Conservation (phyloP, 1,140 invertebrate genomes). For the Ceratosolen fusciceps region DNA sequence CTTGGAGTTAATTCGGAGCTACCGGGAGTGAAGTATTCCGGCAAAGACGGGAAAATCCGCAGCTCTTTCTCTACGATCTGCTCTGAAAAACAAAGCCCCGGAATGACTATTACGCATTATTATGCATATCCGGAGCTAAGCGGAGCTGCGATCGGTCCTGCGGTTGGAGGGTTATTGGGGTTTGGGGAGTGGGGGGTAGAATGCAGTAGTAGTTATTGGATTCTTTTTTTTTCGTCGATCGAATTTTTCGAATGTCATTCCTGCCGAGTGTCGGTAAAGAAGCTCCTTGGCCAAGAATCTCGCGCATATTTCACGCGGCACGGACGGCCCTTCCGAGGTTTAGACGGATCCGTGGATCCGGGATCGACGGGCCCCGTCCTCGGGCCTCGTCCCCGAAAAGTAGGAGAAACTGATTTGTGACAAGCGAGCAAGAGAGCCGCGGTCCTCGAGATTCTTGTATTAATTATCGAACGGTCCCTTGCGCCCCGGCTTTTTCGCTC, state of each 20-base stretch:
- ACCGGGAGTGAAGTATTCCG: background rate
- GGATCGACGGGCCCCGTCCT: no score
- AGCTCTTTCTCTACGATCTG: background rate
- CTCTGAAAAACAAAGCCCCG: background rate
- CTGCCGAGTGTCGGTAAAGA: background rate
- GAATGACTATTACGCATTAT: slow-evolving; percentile 46
- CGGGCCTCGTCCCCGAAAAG: no score
- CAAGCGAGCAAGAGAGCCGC: background rate
- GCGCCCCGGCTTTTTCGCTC: background rate
- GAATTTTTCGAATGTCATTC: slow-evolving; percentile 42
- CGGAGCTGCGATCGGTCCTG: no score
- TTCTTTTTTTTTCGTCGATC: slow-evolving; percentile 61
- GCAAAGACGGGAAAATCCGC: background rate
- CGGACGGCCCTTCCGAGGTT: background rate
- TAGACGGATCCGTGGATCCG: background rate
- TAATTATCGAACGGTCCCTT: background rate
- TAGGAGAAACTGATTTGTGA: background rate
- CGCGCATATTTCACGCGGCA: slow-evolving; percentile 7
- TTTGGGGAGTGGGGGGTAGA: no score
- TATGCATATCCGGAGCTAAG: slow-evolving; percentile 52
- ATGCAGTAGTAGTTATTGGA: slow-evolving; percentile 70
- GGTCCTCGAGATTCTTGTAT: slow-evolving; percentile 19
- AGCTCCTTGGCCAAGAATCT: background rate
- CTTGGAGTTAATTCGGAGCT: background rate
- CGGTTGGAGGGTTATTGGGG: no score